Evolutionary conservation across 2,888 invertebrate genomes (phyloP), one percentile per base, ranked within the genome.

Genomic region (Mechanitis mazaeus): DNA sequence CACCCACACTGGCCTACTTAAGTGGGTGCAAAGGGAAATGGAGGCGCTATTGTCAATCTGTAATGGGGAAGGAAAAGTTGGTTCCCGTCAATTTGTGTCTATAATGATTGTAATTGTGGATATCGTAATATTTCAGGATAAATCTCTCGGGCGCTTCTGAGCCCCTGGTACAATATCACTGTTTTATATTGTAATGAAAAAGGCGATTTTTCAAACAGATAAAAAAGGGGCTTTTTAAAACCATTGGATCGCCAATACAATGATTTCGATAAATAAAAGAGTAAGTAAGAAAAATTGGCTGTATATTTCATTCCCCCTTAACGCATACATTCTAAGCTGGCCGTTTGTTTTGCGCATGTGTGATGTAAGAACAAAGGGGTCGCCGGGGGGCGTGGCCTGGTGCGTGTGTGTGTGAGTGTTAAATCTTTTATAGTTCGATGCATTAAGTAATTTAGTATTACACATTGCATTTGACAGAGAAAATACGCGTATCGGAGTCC

Each of bases 341-440:
- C 33, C 42, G 65, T 64, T 38, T 59, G 69, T 56, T 63, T 54
- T 80, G 84, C 83, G 85, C 83, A 81, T 84, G 81, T 83, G 79
- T 68, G 68, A 68, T 72, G 75, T 79, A 74, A 76, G 83, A 81
- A 84, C 84, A 84, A 86, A 83, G 83, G 73, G 68, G 72, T 67
- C 72, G 76, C 72, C 65, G 53, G 71, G 72, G 75, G 85, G 86
- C 78, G 85, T 78, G 85, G 82, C 74, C 20, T 71, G 35, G 58
- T 53, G 63, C 33, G 38, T 60, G 74, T 74, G 75, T 72, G 75
- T 56, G 65, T 56, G 64, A 72, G 83, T 79, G 81, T 79, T 87
- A 86, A 87, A 88, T 88, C 87, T 88, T 88, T 87, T 85, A 88
- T 87, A 88, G 88, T 85, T 87, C 85, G 85, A 75, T 88, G 88